phyloP scores from a whole-genome alignment of 2,888 invertebrate genomes.

The Theristus sp. region DNA sequence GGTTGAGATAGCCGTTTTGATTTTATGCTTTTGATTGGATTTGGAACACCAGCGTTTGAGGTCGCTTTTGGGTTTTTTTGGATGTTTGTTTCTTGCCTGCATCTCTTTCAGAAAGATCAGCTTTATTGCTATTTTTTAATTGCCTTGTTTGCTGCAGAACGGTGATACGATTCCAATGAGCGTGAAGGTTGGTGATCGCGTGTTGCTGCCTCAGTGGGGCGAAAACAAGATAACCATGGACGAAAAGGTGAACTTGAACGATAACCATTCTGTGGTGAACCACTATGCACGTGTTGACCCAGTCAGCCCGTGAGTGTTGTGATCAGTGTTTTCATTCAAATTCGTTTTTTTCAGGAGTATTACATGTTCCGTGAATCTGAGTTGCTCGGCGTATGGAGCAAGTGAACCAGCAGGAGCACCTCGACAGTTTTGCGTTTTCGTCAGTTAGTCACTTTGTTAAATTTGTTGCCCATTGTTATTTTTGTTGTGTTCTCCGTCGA shows the following conservation, averaged over 20 bases:
- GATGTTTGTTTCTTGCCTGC: background rate
- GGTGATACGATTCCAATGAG: constrained; percentile 59
- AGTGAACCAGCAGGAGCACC: constrained; percentile 7
- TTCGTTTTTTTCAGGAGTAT: constrained; percentile 49
- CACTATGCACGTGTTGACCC: no score
- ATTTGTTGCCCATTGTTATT: no score
- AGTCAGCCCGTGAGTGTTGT: no score
- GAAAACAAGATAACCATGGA: constrained; percentile 80
- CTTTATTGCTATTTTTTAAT: background rate
- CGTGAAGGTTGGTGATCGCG: constrained; percentile 76
- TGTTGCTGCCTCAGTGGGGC: constrained; percentile 90
- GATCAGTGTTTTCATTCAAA: no score
- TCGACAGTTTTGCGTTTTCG: background rate
- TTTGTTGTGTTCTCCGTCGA: no score
- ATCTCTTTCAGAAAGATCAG: background rate
- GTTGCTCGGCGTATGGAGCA: constrained; percentile 62
- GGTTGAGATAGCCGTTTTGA: background rate
- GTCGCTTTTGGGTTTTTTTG: no score
- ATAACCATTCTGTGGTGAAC: no score
- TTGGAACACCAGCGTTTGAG: background rate
- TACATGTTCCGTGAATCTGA: constrained; percentile 85
- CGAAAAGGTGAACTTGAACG: constrained; percentile 41
- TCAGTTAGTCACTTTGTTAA: no score
- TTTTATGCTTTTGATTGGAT: background rate
- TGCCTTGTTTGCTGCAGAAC: constrained; percentile 37